Conservation (phyloP, 1,140 invertebrate species). For the Procambarus clarkii region DNA sequence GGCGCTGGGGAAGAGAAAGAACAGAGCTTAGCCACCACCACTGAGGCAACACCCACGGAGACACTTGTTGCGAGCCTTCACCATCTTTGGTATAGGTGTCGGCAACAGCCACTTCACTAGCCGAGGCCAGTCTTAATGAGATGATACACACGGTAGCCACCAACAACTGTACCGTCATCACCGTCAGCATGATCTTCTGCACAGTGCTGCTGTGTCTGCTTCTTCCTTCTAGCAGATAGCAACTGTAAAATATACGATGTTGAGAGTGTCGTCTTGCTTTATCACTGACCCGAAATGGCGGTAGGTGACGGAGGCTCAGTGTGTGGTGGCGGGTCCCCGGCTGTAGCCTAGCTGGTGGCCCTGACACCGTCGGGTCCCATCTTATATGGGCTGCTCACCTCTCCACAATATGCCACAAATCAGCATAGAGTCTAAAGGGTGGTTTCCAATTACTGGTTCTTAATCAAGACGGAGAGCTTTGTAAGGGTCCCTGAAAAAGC, state of each 20-base stretch:
- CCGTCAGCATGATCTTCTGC: neutral
- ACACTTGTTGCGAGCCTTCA: neutral
- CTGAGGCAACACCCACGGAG: conserved; percentile 18
- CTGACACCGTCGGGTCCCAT: neutral
- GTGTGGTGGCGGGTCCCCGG: neutral
- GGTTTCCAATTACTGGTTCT: neutral
- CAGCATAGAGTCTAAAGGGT: neutral
- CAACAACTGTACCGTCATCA: neutral
- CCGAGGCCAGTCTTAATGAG: neutral
- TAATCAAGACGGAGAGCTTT: neutral
- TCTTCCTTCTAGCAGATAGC: neutral
- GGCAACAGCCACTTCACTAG: neutral
- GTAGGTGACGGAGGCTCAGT: neutral
- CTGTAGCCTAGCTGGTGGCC: neutral
- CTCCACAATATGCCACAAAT: neutral
- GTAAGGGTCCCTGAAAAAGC: neutral
- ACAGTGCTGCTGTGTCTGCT: neutral
- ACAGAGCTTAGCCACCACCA: conserved; percentile 41
- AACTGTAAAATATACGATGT: neutral
- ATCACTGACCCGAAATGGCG: neutral
- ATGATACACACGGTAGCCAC: neutral
- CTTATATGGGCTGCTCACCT: neutral
- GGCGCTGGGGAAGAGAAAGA: conserved; percentile 29
- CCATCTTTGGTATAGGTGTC: neutral
- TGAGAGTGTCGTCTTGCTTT: neutral